phyloP scores from a whole-genome alignment of 2,797 vertebrate genomes.

The Botia almorhae region DNA sequence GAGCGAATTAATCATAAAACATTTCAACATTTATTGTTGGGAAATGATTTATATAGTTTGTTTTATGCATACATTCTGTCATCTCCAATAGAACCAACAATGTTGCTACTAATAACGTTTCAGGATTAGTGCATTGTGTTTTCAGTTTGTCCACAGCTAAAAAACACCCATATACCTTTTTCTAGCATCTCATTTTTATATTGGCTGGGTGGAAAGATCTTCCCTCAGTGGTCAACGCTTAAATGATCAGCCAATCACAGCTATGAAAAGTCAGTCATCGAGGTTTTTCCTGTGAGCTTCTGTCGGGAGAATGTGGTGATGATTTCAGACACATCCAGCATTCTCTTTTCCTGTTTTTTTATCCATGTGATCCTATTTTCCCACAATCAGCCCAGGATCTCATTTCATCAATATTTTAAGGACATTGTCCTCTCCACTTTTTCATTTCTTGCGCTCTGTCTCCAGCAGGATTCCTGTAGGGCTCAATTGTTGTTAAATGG shows the following conservation, averaged over 20 bases:
- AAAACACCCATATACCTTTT: neutral
- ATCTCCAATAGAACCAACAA: neutral
- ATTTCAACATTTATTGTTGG: neutral
- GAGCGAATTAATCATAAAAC: neutral
- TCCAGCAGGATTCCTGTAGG: neutral
- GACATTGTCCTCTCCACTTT: slow-evolving; percentile 61
- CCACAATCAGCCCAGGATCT: slow-evolving; percentile 75
- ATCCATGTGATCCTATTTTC: slow-evolving; percentile 74
- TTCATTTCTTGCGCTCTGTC: slow-evolving; percentile 55
- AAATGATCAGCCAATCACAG: slow-evolving; percentile 41
- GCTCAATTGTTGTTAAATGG: too few species aligned
- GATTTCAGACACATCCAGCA: slow-evolving; percentile 5
- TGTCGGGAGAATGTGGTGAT: neutral
- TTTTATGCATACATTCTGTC: neutral
- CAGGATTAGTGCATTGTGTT: too few species aligned
- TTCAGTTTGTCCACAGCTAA: neutral
- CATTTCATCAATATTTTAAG: slow-evolving; percentile 72
- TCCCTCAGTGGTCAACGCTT: neutral
- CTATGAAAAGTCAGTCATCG: slow-evolving; percentile 6
- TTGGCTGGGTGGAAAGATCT: neutral
- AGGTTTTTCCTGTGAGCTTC: slow-evolving; percentile 9
- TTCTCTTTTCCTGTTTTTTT: slow-evolving; percentile 62
- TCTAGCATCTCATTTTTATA: neutral
- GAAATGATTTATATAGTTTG: neutral
- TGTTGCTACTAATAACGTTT: neutral